Conservation (phyloP, 2,797 vertebrate species). For the Hippopotamyrus pictus region DNA sequence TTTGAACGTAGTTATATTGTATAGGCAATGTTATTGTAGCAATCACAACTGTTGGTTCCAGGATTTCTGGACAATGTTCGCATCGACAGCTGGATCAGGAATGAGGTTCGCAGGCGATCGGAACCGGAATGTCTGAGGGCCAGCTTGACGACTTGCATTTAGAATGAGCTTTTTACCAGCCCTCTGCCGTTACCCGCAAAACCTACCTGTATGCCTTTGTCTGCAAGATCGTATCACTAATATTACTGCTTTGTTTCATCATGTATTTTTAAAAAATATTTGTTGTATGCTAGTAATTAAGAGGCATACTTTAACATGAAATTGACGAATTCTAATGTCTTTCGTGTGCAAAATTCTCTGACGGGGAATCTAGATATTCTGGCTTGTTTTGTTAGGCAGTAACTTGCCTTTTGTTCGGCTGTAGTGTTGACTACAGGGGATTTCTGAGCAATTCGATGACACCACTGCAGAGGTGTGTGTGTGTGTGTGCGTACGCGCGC, state of each 20-base stretch:
- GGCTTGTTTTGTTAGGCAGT: not conserved
- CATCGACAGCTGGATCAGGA: not conserved
- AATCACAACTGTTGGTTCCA: not conserved
- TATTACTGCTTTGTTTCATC: not conserved
- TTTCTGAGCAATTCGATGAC: not conserved
- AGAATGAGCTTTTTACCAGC: not conserved
- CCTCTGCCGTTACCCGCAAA: not conserved
- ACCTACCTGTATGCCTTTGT: not conserved
- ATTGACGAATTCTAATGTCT: not conserved
- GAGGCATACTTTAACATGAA: not conserved
- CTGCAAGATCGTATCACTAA: not conserved
- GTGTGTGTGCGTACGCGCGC: not conserved
- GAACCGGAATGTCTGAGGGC: not conserved
- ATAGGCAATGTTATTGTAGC: not conserved
- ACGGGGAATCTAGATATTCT: not conserved
- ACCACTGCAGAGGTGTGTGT: not conserved
- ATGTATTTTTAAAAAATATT: not conserved
- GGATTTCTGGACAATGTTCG: slow-evolving; percentile 1
- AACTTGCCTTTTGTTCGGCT: not conserved
- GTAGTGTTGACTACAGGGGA: not conserved
- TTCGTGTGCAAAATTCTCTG: not conserved
- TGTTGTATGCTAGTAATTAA: not conserved
- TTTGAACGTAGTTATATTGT: not conserved
- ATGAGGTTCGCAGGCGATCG: not conserved
- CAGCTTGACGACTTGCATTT: not conserved